These are phyloP conservation scores for Catalaphyllia jardinei DNA, from an alignment of 64 coral and sea anemone genomes.

Conservation along the genomic window DNA sequence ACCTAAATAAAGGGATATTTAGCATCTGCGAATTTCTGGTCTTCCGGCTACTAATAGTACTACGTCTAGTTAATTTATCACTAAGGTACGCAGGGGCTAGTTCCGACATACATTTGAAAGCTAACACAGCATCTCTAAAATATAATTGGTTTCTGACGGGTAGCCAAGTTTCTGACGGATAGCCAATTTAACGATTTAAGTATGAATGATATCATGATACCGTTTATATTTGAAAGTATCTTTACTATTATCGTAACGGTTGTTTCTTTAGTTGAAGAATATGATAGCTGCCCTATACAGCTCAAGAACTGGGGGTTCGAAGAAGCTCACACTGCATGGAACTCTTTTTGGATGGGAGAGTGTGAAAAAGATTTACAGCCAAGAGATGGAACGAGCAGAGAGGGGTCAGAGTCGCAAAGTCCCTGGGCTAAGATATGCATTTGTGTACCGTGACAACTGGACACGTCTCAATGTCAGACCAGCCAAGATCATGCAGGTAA, in stretches of 20 bases:
- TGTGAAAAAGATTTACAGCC: not conserved
- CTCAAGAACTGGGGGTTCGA: conserved; percentile 8
- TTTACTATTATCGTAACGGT: not conserved
- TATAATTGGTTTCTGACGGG: too few species aligned
- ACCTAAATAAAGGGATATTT: too few species aligned
- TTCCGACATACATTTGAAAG: too few species aligned
- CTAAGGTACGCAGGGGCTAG: too few species aligned
- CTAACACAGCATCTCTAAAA: too few species aligned
- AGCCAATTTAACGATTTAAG: too few species aligned
- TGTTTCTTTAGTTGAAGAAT: conserved; percentile 7
- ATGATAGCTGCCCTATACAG: conserved; percentile 24
- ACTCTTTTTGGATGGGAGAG: conserved; percentile 1
- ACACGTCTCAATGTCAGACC: not conserved
- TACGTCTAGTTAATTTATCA: too few species aligned
- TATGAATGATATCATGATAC: too few species aligned
- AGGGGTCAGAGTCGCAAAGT: not conserved
- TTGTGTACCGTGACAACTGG: not conserved
- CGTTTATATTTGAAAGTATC: too few species aligned
- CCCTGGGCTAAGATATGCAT: not conserved
- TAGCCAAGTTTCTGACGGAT: too few species aligned
- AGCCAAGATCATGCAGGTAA: conserved; percentile 24
- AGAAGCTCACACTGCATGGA: conserved; percentile 5
- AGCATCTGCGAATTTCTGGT: too few species aligned
- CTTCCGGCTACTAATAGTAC: too few species aligned
- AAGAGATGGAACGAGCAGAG: not conserved